Evolutionary conservation across 2,797 vertebrate genomes (phyloP).

Genomic region (Podarcis siculus): DNA sequence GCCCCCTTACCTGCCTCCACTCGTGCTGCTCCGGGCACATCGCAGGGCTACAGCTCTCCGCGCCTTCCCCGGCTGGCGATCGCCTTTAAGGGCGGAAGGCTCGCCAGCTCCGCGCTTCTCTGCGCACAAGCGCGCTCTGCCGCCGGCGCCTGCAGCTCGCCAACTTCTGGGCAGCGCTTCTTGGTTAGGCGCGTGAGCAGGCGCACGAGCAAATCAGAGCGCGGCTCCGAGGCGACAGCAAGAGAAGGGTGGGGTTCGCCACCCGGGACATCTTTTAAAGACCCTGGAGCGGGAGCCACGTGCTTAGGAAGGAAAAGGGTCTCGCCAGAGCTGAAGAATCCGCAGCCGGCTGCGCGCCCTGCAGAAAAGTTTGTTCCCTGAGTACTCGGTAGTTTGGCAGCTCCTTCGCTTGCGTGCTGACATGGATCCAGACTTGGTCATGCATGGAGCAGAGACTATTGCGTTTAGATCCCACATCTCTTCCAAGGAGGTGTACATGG

Average conservation of each 20-base stretch:
- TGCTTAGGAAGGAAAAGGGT: background rate
- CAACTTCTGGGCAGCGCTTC: background rate
- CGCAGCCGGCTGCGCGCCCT: no score
- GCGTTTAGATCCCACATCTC: no score
- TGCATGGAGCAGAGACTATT: no score
- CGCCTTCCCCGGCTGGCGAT: background rate
- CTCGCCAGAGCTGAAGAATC: background rate
- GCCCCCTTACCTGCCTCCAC: background rate
- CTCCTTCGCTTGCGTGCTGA: background rate
- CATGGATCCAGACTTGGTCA: background rate
- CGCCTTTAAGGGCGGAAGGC: background rate
- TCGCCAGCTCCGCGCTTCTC: background rate
- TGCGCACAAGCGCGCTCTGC: background rate
- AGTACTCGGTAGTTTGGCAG: background rate
- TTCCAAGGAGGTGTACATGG: no score
- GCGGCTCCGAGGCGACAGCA: background rate
- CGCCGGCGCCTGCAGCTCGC: background rate
- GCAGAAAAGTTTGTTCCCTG: background rate
- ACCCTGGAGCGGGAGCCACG: background rate
- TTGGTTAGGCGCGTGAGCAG: constrained; percentile 29
- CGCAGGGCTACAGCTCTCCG: background rate
- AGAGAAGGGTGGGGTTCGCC: background rate
- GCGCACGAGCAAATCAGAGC: background rate
- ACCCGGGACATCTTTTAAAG: background rate
- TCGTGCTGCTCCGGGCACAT: background rate